Base-by-base conservation (phyloP, 2,888 invertebrate genomes). In the Heliconius erato region DNA sequence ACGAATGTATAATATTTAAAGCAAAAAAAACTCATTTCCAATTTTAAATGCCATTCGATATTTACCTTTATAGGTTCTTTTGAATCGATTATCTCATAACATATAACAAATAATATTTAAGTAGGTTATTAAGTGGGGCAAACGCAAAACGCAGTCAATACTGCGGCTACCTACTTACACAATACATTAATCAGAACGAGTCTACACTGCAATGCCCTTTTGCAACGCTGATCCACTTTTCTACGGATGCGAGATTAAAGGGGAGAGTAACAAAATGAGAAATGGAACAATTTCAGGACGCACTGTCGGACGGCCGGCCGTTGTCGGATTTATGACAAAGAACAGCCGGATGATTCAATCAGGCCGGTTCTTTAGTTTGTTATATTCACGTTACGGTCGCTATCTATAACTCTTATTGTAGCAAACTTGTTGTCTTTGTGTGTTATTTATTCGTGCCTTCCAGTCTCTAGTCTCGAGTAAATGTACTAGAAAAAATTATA, bases 251-350 rank as follows among this genome's bases (percentile, higher is more conserved):
- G 93, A 95, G 95, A 95, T 95, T 96, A 95, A 95, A 95, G 95
- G 94, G 94, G 94, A 94, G 92, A 92, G 93, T 94, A 95, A 94
- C 95, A 96, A 96, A 96, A 95, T 95, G 95, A 95, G 95, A 95
- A 95, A 95, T 95, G 95, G 92, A 95, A 95, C 95, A 94, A 95
- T 95, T 95, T 95, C 94, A 94, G 94, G 92, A 93, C 94, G 95
- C 93, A 96, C 95, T 96, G 95, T 96, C 93, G 93, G 94, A 91
- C 89, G 92, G 92, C 93, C 90, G 93, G 92, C 94, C 94, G 95
- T 94, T 93, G 94, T 94, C 94, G 95, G 95, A 95, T 95, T 95
- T 95, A 96, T 95, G 95, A 95, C 95, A 96, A 95, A 95, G 95
- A 95, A 94, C 94, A 91, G 93, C 92, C 90, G 94, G 94, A 95